A percentile compares a stretch with the other conserved stretches of the same genome.
These are phyloP conservation scores for Xiphophorus couchianus DNA, from an alignment of 2,113 vertebrate species.

Conservation along the genomic window DNA sequence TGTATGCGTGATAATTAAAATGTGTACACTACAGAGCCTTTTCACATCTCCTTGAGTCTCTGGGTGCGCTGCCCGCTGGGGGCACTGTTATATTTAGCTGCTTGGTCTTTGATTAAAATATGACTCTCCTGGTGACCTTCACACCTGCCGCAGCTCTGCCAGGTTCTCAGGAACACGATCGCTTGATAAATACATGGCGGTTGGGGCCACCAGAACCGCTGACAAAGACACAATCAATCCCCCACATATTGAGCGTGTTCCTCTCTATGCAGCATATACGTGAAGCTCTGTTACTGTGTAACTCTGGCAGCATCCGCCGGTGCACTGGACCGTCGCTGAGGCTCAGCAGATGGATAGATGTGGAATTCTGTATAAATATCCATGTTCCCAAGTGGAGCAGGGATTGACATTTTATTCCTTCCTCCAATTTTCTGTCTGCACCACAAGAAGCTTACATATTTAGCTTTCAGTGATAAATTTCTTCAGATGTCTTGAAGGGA, in stretches of 20 bases:
- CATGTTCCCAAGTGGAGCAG: background rate
- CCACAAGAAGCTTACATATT: background rate
- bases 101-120: constrained; percentile 77
- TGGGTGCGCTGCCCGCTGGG: constrained; percentile 34
- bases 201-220: constrained; percentile 40
- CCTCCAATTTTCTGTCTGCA: background rate
- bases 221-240: constrained; percentile 62
- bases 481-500: background rate
- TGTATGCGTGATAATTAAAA: constrained; percentile 67
- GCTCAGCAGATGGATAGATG: background rate
- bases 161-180: constrained; percentile 47
- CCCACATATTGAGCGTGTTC: constrained; percentile 3
- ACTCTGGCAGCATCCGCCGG: background rate
- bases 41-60: constrained; percentile 56
- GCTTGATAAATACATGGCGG: constrained; percentile 62
- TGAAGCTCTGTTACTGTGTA: background rate
- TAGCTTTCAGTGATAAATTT: background rate
- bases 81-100: constrained; percentile 69
- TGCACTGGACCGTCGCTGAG: background rate
- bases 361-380: background rate
- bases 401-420: background rate
- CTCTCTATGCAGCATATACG: background rate
- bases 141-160: constrained; percentile 69
- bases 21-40: constrained; percentile 40
- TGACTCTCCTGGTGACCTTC: constrained; percentile 70